These are phyloP conservation scores for Pemphigus obesinymphae DNA, from an alignment of 1,140 invertebrate species.

Conservation along the genomic window DNA sequence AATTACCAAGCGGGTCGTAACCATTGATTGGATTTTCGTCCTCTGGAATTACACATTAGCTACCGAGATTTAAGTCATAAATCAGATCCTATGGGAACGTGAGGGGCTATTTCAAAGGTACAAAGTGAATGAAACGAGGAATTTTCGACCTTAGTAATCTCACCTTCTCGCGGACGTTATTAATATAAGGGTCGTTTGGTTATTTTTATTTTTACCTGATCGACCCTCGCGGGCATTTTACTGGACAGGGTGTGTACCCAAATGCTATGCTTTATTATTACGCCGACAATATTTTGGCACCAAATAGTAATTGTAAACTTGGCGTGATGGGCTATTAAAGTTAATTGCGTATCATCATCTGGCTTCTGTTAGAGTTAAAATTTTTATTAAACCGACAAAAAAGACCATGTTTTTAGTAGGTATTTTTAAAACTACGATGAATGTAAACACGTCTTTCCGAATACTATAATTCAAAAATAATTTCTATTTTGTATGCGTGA, in stretches of 20 bases:
- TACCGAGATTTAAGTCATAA: constrained; percentile 29
- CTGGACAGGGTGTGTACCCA: not conserved
- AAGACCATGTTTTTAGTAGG: no score
- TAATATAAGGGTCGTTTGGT: not conserved
- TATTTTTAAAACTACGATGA: no score
- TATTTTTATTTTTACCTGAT: constrained; percentile 24
- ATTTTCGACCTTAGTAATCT: not conserved
- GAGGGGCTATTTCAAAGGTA: not conserved
- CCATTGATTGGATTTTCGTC: constrained; percentile 33
- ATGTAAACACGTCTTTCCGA: no score
- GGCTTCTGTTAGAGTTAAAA: not conserved
- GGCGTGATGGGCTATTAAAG: not conserved
- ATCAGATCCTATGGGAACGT: constrained; percentile 11
- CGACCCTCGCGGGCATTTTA: not conserved
- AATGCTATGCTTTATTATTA: not conserved
- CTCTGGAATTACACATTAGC: constrained; percentile 31
- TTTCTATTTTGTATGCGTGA: no score
- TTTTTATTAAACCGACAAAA: not conserved
- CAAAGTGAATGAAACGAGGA: constrained; percentile 12
- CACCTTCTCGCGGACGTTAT: not conserved
- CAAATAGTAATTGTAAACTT: constrained; percentile 2
- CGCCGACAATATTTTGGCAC: constrained; percentile 16
- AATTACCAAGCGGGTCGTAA: not conserved
- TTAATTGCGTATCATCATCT: not conserved
- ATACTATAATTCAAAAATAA: no score